phyloP scores from a whole-genome alignment of 2,888 invertebrate species.

The Ramazzottius varieornatus region DNA sequence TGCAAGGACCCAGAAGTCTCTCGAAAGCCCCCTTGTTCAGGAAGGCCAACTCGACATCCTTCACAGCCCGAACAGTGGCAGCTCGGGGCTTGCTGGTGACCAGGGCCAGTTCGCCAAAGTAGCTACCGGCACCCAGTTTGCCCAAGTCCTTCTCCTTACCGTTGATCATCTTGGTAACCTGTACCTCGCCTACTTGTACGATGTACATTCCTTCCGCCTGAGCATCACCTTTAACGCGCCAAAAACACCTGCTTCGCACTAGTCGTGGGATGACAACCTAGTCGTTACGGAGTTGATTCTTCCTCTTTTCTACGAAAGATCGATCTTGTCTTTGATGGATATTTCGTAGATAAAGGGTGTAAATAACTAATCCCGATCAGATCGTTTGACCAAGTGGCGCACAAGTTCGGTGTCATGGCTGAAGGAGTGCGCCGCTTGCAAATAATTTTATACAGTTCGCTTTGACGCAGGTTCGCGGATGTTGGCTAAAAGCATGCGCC shows the following conservation, averaged over 20 bases:
- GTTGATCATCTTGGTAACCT: constrained; percentile 16
- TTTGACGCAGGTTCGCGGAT: no score
- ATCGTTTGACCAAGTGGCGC: neutral
- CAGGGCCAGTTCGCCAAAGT: constrained; percentile 25
- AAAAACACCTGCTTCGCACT: no score
- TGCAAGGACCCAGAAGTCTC: constrained; percentile 24
- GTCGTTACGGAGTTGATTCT: neutral
- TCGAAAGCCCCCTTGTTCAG: constrained; percentile 24
- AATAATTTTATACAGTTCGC: no score
- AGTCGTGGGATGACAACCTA: neutral
- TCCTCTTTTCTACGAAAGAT: no score
- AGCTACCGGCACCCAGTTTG: constrained; percentile 16
- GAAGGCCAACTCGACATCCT: constrained; percentile 18
- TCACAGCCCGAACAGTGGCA: no score
- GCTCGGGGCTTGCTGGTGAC: constrained; percentile 24
- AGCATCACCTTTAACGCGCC: no score
- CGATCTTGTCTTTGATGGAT: no score
- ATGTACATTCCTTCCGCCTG: constrained; percentile 24
- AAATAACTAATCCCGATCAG: neutral
- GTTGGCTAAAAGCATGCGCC: no score
- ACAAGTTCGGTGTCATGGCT: no score
- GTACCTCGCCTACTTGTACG: constrained; percentile 21
- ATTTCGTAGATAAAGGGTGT: neutral
- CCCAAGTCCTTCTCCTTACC: constrained; percentile 15
- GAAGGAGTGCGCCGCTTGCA: no score